Percentiles rank a stretch among this genome's conserved stretches.
phyloP scores from a whole-genome alignment of 2,113 vertebrate genomes.

The Apodemus speciosus region DNA sequence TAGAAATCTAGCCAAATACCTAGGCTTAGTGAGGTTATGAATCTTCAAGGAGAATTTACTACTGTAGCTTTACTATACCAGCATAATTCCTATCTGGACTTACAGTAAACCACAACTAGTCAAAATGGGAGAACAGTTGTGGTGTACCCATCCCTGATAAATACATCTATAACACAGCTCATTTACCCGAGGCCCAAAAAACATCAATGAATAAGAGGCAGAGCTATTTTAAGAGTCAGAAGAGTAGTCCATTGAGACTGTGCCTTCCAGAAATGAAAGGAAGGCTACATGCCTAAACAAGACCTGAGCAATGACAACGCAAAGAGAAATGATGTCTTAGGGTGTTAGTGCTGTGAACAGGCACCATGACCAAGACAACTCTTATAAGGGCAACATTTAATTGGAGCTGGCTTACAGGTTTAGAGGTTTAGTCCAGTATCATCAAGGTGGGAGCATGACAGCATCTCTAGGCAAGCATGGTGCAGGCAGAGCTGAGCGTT shows the following conservation, averaged over 20 bases:
- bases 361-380: too few relatives aligned
- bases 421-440: too few relatives aligned
- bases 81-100: background rate
- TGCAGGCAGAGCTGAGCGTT: too few relatives aligned
- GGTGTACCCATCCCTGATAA: background rate
- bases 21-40: background rate
- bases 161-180: background rate
- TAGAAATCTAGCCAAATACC: background rate
- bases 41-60: background rate
- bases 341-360: too few relatives aligned
- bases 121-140: background rate
- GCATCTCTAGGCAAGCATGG: too few relatives aligned
- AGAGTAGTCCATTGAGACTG: background rate
- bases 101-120: background rate
- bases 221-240: background rate
- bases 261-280: background rate
- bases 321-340: background rate
- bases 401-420: too few relatives aligned
- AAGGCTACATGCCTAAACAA: too few relatives aligned
- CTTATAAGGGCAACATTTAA: too few relatives aligned
- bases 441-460: too few relatives aligned
- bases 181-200: background rate
- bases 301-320: background rate
- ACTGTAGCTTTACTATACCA: background rate
- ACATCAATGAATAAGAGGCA: background rate